Evolutionary conservation across 2,113 vertebrate species (phyloP).

Genomic region (Scophthalmus maximus): DNA sequence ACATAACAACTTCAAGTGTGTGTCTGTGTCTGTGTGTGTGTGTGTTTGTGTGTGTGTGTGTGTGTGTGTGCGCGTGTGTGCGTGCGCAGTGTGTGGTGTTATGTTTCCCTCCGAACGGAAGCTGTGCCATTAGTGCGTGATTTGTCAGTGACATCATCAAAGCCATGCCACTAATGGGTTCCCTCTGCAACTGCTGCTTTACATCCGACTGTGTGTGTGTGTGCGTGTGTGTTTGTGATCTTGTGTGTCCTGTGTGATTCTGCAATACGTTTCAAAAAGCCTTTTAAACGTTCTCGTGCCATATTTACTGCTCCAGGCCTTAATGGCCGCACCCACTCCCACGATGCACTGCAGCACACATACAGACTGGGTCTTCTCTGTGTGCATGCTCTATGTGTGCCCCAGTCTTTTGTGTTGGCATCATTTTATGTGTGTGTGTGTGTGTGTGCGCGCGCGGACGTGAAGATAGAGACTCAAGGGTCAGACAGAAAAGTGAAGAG

Average conservation of each 20-base stretch:
- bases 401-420: slow-evolving; percentile 11
- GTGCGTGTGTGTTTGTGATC: slow-evolving; percentile 22
- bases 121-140: slow-evolving; percentile 75
- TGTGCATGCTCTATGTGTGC: slow-evolving; percentile 45
- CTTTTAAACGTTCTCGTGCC: slow-evolving; percentile 62
- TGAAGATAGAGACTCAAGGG: background rate
- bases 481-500: slow-evolving; percentile 8
- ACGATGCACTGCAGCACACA: slow-evolving; percentile 60
- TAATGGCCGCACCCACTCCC: slow-evolving; percentile 75
- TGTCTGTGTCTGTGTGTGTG: slow-evolving; percentile 27
- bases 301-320: slow-evolving; percentile 67
- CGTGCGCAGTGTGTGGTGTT: slow-evolving; percentile 42
- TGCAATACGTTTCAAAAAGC: slow-evolving; percentile 23
- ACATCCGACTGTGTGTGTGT: slow-evolving; percentile 15
- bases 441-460: background rate
- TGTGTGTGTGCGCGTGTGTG: slow-evolving; percentile 23
- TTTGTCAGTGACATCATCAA: slow-evolving; percentile 86
- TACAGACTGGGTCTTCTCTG: slow-evolving; percentile 28
- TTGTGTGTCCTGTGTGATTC: background rate
- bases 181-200: slow-evolving; percentile 76
- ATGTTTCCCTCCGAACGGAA: slow-evolving; percentile 80
- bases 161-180: slow-evolving; percentile 83
- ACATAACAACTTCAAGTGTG: slow-evolving; percentile 17
- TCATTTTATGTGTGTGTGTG: slow-evolving; percentile 14
- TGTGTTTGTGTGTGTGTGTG: slow-evolving; percentile 15